Evolutionary conservation across 1,140 invertebrate species (phyloP), one percentile per base, ranked within the genome.

Genomic region (Chrysopa pallens): DNA sequence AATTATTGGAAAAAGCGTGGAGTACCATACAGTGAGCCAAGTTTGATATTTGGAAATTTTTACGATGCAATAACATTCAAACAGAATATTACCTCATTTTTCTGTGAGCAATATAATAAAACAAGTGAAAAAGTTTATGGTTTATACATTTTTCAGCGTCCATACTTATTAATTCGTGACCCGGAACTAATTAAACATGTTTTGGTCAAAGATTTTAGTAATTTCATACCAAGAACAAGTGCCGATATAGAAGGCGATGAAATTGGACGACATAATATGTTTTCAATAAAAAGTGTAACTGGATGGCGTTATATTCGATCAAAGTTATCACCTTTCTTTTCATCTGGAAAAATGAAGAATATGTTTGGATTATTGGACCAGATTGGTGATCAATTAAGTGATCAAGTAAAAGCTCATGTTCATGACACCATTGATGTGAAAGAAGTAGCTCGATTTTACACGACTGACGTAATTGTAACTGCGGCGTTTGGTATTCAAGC

Each of bases 401-500:
- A 23, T 3, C 17, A 23, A 23, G 17, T 23, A 5, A 23, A 23
- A 3, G 42, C 44, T 8, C 33, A 52, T n/a, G 45, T 48, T 29
- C 14, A 45, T 14, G 28, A 38, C 43, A 55, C 15, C 53, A 59
- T 47, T 1, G 55, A 62, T 12, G 48, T 62, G 4, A 68, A 67
- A 49, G 66, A 70, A 29, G 23, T 70, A 29, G 59, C 62, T 40
- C 54, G 63, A 0, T 63, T 63, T 44, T 74, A 67, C 44, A 66
- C 66, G 6, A 70, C 71, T 7, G 72, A 76, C 52, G 62, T 70
- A 6, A 74, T 76, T 33, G 69, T 69, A 4, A 68, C 62, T 4
- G 67, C 66, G 43, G 72, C 67, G 4, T 75, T 70, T 50, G 73
- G 72, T 11, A 57, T 74, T 43, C 61, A 69, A 36, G 64, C 69